Evolutionary conservation across 2,888 invertebrate genomes (phyloP).

Genomic region (Xestia c-nigrum): DNA sequence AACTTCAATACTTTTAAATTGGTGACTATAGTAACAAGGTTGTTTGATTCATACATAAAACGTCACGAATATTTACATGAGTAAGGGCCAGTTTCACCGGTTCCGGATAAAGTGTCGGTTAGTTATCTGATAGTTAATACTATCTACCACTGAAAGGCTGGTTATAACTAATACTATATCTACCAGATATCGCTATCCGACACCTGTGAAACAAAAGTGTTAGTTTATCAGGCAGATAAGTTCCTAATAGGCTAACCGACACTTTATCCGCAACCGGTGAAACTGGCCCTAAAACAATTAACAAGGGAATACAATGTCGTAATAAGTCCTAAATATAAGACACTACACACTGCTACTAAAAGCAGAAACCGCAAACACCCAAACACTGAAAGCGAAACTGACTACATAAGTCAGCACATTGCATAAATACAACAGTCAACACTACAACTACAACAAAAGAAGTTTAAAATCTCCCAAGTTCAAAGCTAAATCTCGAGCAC

Average conservation of each 20-base stretch:
- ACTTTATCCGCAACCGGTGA: too few species aligned
- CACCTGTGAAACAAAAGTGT: too few species aligned
- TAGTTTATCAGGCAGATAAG: too few species aligned
- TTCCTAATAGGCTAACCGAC: too few species aligned
- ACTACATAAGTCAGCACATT: not conserved
- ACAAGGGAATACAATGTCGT: not conserved
- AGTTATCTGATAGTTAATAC: too few species aligned
- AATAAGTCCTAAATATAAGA: not conserved
- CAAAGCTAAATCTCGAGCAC: constrained; percentile 43
- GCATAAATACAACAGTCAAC: not conserved
- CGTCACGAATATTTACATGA: constrained; percentile 3
- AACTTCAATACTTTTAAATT: not conserved
- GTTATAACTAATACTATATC: too few species aligned
- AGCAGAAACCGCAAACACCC: not conserved
- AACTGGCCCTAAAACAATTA: constrained; percentile 13
- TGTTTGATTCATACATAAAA: not conserved
- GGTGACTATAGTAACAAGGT: not conserved
- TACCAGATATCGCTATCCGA: too few species aligned
- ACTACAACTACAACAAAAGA: constrained; percentile 14
- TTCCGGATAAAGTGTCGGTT: too few species aligned
- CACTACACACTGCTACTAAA: not conserved
- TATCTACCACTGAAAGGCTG: too few species aligned
- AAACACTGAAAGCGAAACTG: constrained; percentile 22
- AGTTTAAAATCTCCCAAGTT: constrained; percentile 30
- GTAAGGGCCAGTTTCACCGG: too few species aligned